phyloP scores from a whole-genome alignment of 1,140 invertebrate genomes.

The Leptopilina boulardi region DNA sequence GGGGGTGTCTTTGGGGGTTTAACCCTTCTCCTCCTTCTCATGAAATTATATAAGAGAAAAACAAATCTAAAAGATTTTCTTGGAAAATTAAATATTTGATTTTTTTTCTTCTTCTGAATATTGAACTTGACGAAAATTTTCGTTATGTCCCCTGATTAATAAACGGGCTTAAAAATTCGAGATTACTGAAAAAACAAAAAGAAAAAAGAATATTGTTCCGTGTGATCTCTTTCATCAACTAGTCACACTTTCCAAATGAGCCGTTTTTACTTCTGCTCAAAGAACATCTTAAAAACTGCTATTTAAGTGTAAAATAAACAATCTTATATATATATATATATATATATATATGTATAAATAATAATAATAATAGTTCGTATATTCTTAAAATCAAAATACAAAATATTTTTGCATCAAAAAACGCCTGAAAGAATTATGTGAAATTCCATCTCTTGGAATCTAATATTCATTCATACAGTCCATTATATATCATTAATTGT shows the following conservation, averaged over 20 bases:
- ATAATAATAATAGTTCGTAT: background rate
- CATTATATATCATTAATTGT: background rate
- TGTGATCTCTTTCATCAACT: conserved; percentile 5
- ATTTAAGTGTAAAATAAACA: background rate
- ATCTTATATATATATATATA: too few species aligned
- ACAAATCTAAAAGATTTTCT: too few species aligned
- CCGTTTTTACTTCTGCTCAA: conserved; percentile 2
- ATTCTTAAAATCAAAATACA: conserved; percentile 8
- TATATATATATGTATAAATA: too few species aligned
- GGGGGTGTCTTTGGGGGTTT: too few species aligned
- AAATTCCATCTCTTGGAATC: background rate
- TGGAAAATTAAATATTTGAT: too few species aligned
- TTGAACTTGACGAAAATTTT: too few species aligned
- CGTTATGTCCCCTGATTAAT: background rate
- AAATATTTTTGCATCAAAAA: conserved; percentile 12
- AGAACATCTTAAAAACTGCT: background rate
- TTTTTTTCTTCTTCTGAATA: too few species aligned
- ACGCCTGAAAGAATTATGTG: conserved; percentile 1
- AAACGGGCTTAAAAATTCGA: background rate
- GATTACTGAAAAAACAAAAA: background rate
- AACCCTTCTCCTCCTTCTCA: too few species aligned
- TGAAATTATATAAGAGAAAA: too few species aligned
- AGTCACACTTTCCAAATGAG: background rate
- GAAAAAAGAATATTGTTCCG: background rate
- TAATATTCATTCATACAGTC: background rate